Base-by-base conservation (phyloP, 2,113 vertebrate species). In the Calyptomena viridis region DNA sequence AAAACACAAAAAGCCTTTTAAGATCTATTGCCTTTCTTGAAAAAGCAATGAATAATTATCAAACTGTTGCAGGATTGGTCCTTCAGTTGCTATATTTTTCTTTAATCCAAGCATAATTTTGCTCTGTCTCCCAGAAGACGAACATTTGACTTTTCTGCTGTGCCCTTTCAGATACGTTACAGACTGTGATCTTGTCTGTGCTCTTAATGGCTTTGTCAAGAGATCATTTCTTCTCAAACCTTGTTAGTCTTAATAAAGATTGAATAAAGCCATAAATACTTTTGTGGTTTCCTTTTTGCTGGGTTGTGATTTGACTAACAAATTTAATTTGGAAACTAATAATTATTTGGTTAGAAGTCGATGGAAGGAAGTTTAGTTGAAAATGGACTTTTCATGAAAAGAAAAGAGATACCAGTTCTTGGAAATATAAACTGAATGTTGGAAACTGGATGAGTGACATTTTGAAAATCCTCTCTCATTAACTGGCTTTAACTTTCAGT, bases 321-420 rank as follows among this genome's bases (percentile, higher is more conserved):
- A 94, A 92, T 94, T 97, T 95, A 85, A 96, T 87, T 96, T 67
- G 72, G 73, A 92, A 95, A 89, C 78, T 91, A 91, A 90, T 95
- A 96, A 97, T 94, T 96, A 92, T 93, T 94, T 89, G 42, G 76
- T 93, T 94, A 89, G 94, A 80, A 92, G 87, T 52, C 22, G 4
- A 78, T 39, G 81, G 85, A 86, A 87, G 44, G 72, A 93, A 93
- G 63, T 94, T 93, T 40, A 63, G 72, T 63, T 60, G 72, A 78
- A 94, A 95, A 95, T 46, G 64, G 85, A 74, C 47, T 89, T 90
- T 86, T 80, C 30, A 71, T 23, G n/a, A 72, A 27, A 88, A 80
- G 59, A 56, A 91, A 37, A 67, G n/a, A 44, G 21, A 92, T 46
- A 74, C 21, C 24, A 78, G n/a, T 58, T 94, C 84, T 86, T 75